Evolutionary conservation across 2,797 vertebrate genomes (phyloP).

Genomic region (Botia almorhae): DNA sequence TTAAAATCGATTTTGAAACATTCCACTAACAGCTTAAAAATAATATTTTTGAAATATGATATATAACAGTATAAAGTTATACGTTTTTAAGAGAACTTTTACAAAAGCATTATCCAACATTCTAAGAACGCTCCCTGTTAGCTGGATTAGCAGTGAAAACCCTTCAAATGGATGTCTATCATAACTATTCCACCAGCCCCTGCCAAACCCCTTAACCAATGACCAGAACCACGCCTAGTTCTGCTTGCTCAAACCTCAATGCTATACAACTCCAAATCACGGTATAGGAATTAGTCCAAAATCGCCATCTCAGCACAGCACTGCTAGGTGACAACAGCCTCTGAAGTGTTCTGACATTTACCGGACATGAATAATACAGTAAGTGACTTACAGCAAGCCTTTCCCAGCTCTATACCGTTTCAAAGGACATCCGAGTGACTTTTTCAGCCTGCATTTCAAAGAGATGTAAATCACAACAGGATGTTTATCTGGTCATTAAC

Average conservation of each 20-base stretch:
- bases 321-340: slow-evolving; percentile 40
- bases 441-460: slow-evolving; percentile 23
- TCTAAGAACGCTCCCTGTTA: too few species aligned
- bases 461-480: slow-evolving; percentile 53
- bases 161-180: slow-evolving; percentile 63
- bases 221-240: background rate
- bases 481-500: slow-evolving; percentile 65
- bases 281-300: slow-evolving; percentile 6
- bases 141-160: slow-evolving; percentile 61
- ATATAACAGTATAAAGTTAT: too few species aligned
- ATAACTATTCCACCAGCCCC: slow-evolving; percentile 33
- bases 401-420: slow-evolving; percentile 20
- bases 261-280: background rate
- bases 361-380: slow-evolving; percentile 59
- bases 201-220: background rate
- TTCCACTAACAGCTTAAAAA: too few species aligned
- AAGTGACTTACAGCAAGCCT: slow-evolving; percentile 39
- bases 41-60: too few species aligned
- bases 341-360: slow-evolving; percentile 59
- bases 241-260: slow-evolving; percentile 9
- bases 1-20: too few species aligned
- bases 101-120: too few species aligned
- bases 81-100: too few species aligned
- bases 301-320: background rate
- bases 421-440: slow-evolving; percentile 34